phyloP scores from a whole-genome alignment of 2,797 vertebrate species.

The Scleropages formosus region DNA sequence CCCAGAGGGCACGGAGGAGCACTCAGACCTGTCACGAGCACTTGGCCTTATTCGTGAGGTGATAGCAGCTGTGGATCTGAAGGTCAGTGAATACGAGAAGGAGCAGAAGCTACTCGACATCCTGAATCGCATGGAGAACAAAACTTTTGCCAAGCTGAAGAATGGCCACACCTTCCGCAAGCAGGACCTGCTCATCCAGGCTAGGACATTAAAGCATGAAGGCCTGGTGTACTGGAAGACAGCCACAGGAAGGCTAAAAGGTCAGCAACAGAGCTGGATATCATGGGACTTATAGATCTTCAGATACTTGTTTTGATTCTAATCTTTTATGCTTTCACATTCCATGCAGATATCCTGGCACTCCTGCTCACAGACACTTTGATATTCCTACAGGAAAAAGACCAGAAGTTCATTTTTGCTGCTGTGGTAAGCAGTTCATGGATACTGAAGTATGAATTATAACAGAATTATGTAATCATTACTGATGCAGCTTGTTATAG shows the following conservation, averaged over 20 bases:
- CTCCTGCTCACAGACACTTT: slow-evolving; percentile 86
- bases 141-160: slow-evolving; percentile 85
- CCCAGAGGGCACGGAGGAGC: slow-evolving; percentile 82
- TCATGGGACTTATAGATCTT: not conserved
- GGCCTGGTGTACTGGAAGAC: slow-evolving; percentile 92
- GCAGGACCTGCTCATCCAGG: slow-evolving; percentile 79
- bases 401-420: slow-evolving; percentile 94
- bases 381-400: slow-evolving; percentile 94
- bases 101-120: slow-evolving; percentile 83
- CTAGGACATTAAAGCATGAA: slow-evolving; percentile 77
- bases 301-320: not conserved
- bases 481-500: no score
- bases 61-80: slow-evolving; percentile 82
- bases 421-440: slow-evolving; percentile 72
- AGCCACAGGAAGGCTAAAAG: slow-evolving; percentile 91
- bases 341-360: slow-evolving; percentile 79
- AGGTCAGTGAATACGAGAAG: slow-evolving; percentile 87
- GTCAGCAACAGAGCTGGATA: slow-evolving; percentile 51
- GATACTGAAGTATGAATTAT: no score
- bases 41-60: slow-evolving; percentile 80
- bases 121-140: slow-evolving; percentile 85
- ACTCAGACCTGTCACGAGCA: slow-evolving; percentile 76
- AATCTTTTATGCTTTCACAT: slow-evolving; percentile 28
- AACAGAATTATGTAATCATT: no score
- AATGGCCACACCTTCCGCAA: slow-evolving; percentile 85